Base-by-base conservation (phyloP, 1,140 invertebrate species). In the Euborellia annulipes region DNA sequence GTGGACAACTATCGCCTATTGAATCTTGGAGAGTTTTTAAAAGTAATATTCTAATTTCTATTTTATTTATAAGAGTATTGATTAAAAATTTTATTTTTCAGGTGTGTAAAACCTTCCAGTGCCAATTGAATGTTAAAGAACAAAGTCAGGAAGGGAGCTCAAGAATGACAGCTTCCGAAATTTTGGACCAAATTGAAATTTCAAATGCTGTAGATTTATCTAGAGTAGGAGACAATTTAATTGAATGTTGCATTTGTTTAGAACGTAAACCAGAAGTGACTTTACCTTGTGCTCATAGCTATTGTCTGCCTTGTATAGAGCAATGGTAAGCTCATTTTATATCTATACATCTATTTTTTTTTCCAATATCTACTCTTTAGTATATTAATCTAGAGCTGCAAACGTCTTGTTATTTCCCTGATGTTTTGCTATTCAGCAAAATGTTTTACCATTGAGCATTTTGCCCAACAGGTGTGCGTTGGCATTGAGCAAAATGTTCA, bases 161-260 rank as follows among this genome's bases (percentile, higher is more conserved):
- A n/a, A n/a, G n/a, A n/a, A n/a, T 62, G 27, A 60, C 62, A 8
- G 55, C 62, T 3, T 62, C 62, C 2, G 51, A 62, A 38, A 41
- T 67, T 13, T 40, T 67, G 11, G 52, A 63, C 40, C 48, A 61
- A 43, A 50, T 61, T 6, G 57, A 58, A n/a, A n/a, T n/a, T n/a
- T n/a, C n/a, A n/a, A n/a, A n/a, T n/a, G n/a, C n/a, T n/a, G n/a
- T n/a, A n/a, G n/a, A n/a, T n/a, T n/a, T n/a, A n/a, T n/a, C n/a
- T n/a, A 45, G 1, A 41, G 47, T 22, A 45, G 50, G 42, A 7
- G 53, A 59, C 20, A 54, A 55, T 43, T 43, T 59, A 40, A 63
- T 63, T 36, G 77, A 80, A 58, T 82, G 79, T 59, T 75, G 73
- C 54, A 79, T 82, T 52, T 82, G 79, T 61, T 70, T 82, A 58